Evolutionary conservation across 2,797 vertebrate species (phyloP).

Genomic region (Coranthus polyacanthus): DNA sequence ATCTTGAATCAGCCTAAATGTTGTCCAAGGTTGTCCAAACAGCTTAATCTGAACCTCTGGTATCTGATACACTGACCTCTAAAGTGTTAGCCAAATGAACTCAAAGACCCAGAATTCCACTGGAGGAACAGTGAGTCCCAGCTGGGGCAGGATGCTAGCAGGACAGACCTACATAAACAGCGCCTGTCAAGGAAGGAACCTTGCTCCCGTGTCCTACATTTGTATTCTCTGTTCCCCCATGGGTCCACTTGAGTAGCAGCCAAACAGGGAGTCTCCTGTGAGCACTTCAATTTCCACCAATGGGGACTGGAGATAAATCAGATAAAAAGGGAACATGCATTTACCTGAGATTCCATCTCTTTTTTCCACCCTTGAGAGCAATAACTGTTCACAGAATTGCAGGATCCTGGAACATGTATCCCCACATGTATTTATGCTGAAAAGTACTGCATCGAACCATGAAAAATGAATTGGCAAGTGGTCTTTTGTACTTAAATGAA

Average conservation of each 20-base stretch:
- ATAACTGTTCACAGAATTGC: conserved; percentile 56
- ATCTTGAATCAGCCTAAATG: too few relatives aligned
- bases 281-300: conserved; percentile 50
- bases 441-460: conserved; percentile 10
- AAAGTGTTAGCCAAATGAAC: conserved; percentile 43
- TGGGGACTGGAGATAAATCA: conserved; percentile 46
- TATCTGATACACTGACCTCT: conserved; percentile 49
- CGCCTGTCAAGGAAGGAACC: too few relatives aligned
- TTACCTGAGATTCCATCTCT: conserved; percentile 25
- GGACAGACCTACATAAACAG: conserved; percentile 61
- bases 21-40: too few relatives aligned
- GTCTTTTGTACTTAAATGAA: too few relatives aligned
- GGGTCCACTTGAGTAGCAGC: conserved; percentile 57
- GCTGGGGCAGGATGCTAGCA: conserved; percentile 47
- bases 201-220: conserved; percentile 74
- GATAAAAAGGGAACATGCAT: conserved; percentile 33
- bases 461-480: too few relatives aligned
- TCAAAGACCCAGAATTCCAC: conserved; percentile 52
- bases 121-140: conserved; percentile 35
- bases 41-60: too few relatives aligned
- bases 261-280: conserved; percentile 56
- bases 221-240: conserved; percentile 50
- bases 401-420: conserved; percentile 57
- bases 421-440: conserved; percentile 35
- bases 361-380: conserved; percentile 51